Evolutionary conservation across 2,797 vertebrate genomes (phyloP).

Genomic region (Hydrolagus colliei): DNA sequence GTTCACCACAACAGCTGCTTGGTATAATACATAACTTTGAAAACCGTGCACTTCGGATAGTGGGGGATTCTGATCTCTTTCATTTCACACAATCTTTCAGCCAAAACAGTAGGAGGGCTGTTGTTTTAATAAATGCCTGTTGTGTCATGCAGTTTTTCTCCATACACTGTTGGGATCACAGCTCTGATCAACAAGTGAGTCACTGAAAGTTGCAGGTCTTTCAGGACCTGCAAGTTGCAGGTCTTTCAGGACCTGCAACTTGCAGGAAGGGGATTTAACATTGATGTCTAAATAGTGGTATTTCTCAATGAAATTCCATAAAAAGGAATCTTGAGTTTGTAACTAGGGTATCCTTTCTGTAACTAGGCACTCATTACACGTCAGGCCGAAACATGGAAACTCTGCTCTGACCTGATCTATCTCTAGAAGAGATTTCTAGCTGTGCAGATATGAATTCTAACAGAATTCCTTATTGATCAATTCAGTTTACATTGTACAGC

Average conservation of each 20-base stretch:
- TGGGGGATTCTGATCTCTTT: neutral
- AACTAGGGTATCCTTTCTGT: too few relatives aligned
- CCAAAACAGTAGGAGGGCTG: neutral
- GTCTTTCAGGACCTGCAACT: neutral
- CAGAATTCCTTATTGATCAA: too few relatives aligned
- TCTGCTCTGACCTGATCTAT: too few relatives aligned
- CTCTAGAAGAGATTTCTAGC: too few relatives aligned
- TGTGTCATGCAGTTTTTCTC: neutral
- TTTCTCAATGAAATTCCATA: too few relatives aligned
- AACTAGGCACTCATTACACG: too few relatives aligned
- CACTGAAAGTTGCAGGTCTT: neutral
- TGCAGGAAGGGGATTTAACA: neutral
- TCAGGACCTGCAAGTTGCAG: neutral
- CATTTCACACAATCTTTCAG: neutral
- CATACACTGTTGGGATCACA: neutral
- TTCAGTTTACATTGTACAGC: too few relatives aligned
- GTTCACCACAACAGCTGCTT: neutral
- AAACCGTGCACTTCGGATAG: neutral
- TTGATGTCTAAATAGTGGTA: too few relatives aligned
- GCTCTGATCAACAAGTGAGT: neutral
- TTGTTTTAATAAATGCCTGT: neutral
- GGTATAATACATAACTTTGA: slow-evolving; percentile 19
- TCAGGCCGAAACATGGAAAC: too few relatives aligned
- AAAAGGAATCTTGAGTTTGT: too few relatives aligned
- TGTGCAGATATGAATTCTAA: too few relatives aligned